These are phyloP conservation scores for Gymnosoma rotundatum DNA, from an alignment of 2,888 invertebrate genomes.

Conservation along the genomic window DNA sequence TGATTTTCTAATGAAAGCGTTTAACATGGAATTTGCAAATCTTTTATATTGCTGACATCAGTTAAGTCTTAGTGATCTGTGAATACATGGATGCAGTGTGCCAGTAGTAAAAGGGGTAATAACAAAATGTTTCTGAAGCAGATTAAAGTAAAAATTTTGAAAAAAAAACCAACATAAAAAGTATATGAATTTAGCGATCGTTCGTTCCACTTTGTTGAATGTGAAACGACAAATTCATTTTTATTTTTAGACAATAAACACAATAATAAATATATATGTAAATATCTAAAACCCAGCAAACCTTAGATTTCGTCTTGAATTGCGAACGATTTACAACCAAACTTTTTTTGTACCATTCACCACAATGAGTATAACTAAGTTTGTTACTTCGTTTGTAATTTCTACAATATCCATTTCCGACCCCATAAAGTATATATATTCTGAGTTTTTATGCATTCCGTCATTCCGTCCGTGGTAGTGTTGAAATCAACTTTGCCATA, in stretches of 20 bases:
- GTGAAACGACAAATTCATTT: constrained; percentile 20
- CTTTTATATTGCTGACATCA: constrained; percentile 29
- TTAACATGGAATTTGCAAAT: background rate
- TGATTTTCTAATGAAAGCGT: constrained; percentile 10
- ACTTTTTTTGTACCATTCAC: no score
- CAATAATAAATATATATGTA: background rate
- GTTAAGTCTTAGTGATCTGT: constrained; percentile 33
- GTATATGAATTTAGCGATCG: background rate
- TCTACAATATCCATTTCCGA: no score
- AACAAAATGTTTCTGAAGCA: background rate
- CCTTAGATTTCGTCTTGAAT: background rate
- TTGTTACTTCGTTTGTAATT: no score
- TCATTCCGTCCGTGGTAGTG: no score
- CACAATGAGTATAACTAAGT: no score
- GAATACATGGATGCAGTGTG: constrained; percentile 16
- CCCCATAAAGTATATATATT: no score
- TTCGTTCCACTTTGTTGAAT: constrained; percentile 53
- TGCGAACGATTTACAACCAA: no score
- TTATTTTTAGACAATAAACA: constrained; percentile 6
- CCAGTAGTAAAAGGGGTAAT: no score
- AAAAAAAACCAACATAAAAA: no score
- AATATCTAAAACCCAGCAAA: background rate
- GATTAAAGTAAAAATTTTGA: no score
- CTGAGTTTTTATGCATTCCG: no score
- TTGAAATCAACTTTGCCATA: no score